phyloP scores from a whole-genome alignment of 1,140 invertebrate genomes.

The Oreohelix idahoensis region DNA sequence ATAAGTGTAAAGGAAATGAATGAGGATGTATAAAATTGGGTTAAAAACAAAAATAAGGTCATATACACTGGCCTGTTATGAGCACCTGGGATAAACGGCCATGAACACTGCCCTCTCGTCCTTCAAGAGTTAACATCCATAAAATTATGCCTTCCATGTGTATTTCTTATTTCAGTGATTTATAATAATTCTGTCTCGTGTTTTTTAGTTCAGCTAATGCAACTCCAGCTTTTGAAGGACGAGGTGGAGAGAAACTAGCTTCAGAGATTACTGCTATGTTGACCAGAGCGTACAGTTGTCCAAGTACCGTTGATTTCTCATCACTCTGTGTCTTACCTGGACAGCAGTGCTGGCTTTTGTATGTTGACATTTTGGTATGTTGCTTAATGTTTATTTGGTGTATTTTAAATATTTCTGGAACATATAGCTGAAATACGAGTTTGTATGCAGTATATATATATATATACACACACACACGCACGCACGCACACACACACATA shows the following conservation, averaged over 20 bases:
- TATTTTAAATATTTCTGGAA: background rate
- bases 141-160: no score
- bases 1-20: no score
- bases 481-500: no score
- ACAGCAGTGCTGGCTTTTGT: slow-evolving; percentile 93
- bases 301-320: slow-evolving; percentile 83
- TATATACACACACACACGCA: no score
- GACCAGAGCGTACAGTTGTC: slow-evolving; percentile 83
- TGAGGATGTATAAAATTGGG: no score
- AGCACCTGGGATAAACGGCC: no score
- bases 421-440: background rate
- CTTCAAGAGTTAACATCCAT: no score
- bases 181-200: background rate
- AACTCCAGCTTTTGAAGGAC: slow-evolving; percentile 93
- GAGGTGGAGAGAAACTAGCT: slow-evolving; percentile 91
- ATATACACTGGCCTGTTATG: no score
- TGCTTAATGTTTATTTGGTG: background rate
- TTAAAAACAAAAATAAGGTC: no score
- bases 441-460: no score
- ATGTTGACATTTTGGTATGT: slow-evolving; percentile 91
- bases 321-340: slow-evolving; percentile 87
- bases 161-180: no score
- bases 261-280: slow-evolving; percentile 86
- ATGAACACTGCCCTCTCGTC: no score
- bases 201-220: slow-evolving; percentile 89